Evolutionary conservation across 2,797 vertebrate genomes (phyloP), one percentile per base, ranked within the genome.

Genomic region (Anguilla megastoma): DNA sequence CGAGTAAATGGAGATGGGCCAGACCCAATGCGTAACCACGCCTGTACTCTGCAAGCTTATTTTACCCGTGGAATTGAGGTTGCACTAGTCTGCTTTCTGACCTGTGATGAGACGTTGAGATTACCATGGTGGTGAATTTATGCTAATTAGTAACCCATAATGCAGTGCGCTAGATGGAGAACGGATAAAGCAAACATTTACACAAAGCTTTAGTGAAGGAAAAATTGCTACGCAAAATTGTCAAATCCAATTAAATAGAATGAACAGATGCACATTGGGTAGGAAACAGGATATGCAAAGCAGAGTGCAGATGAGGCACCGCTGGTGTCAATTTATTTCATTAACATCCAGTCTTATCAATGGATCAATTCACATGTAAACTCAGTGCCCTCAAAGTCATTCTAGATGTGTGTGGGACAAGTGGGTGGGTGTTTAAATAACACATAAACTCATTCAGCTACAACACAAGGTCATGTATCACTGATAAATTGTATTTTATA

Each of bases 111-210:
- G 76, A 16, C 50, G 56, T 48, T 45, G 41, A 69, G 71, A 79
- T 88, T 88, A 56, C 79, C 18, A 60, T 27, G 85, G 66, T 14
- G 79, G 33, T 86, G 66, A 50, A 69, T 88, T 69, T 88, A 84
- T 88, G 45, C 41, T 54, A 88, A 88, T 88, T 50, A 50, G 9
- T 36, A n/a, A 76, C 16, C 36, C 71, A 85, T 85, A 88, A 79
- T 41, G 48, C 76, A 56, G 0, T 88, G 84, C 56, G 41, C 33
- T 85, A 63, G 24, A 36, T 45, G 87, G 76, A 52, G 60, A 41
- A 85, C 27, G 52, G 58, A 69, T 36, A 56, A 33, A 74, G 36
- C 27, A 76, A 52, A 30, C 71, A 76, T 79, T 33, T 3, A n/a
- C 33, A 63, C 41, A 66, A 41, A 24, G 27, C 48, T 84, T 33